These are phyloP conservation scores for Sylvietta virens DNA, from an alignment of 2,113 vertebrate genomes.

Conservation along the genomic window DNA sequence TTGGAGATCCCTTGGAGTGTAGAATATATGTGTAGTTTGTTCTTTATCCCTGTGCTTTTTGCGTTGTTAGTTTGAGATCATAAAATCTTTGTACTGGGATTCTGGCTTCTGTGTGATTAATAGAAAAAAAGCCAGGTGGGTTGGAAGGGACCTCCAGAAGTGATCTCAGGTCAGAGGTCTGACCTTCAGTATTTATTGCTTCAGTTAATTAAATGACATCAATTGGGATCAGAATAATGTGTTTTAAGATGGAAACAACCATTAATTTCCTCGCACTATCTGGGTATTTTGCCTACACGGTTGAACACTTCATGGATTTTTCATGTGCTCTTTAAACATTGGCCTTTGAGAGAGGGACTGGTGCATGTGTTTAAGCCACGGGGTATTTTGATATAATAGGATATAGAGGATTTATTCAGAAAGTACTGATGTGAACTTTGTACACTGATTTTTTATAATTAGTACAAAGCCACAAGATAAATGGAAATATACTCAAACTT, in stretches of 20 bases:
- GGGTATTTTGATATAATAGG: neutral
- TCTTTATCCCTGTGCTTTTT: neutral
- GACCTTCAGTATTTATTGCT: neutral
- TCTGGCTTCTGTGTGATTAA: neutral
- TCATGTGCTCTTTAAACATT: neutral
- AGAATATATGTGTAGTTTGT: neutral
- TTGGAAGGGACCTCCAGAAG: neutral
- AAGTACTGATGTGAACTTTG: neutral
- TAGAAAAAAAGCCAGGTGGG: neutral
- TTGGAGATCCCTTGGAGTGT: neutral
- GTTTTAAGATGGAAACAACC: neutral
- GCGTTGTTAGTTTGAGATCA: neutral
- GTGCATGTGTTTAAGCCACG: neutral
- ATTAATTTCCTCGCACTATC: neutral
- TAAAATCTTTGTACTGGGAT: neutral
- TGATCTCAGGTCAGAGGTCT: neutral
- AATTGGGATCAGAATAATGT: neutral
- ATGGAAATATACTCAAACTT: neutral
- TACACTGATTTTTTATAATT: neutral
- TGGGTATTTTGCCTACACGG: neutral
- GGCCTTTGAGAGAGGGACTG: neutral
- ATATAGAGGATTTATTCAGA: neutral
- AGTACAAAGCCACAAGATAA: neutral
- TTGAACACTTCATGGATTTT: neutral
- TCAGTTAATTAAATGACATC: neutral